A percentile compares a stretch with the other conserved stretches of the same genome.
phyloP scores from a whole-genome alignment of 2,888 invertebrate species.

The Scaptomyza cyrtandrae region DNA sequence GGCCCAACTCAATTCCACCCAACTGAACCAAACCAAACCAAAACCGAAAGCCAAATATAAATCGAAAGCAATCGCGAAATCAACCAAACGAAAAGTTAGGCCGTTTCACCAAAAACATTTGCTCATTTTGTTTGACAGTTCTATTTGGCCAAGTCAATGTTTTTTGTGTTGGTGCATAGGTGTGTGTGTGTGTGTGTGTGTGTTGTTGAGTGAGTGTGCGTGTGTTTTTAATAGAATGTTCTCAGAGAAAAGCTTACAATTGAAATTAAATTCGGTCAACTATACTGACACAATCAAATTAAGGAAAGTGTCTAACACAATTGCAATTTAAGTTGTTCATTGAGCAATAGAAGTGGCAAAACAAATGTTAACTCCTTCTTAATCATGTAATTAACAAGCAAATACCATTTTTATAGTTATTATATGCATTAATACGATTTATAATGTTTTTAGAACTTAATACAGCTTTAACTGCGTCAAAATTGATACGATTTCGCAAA shows the following conservation, averaged over 20 bases:
- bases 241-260: slow-evolving; percentile 7
- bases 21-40: slow-evolving; percentile 3
- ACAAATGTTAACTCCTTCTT: background rate
- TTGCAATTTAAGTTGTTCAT: slow-evolving; percentile 16
- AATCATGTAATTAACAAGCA: background rate
- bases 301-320: slow-evolving; percentile 44
- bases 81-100: slow-evolving; percentile 32
- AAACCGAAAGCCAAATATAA: slow-evolving; percentile 33
- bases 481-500: too few species aligned
- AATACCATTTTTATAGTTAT: background rate
- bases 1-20: slow-evolving; percentile 5
- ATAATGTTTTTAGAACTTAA: background rate
- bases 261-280: slow-evolving; percentile 36
- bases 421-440: background rate
- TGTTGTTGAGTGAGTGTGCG: background rate
- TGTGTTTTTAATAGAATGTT: slow-evolving; percentile 6
- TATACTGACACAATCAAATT: slow-evolving; percentile 50
- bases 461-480: background rate
- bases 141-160: slow-evolving; percentile 22
- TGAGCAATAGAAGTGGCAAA: slow-evolving; percentile 24
- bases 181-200: slow-evolving; percentile 13
- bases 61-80: slow-evolving; percentile 39
- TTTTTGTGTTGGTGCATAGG: background rate
- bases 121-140: slow-evolving; percentile 42
- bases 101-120: slow-evolving; percentile 8